A percentile compares a stretch with the other conserved stretches of the same genome.
Conservation (phyloP, 2,113 vertebrate genomes). For the Salvelinus sp. region DNA sequence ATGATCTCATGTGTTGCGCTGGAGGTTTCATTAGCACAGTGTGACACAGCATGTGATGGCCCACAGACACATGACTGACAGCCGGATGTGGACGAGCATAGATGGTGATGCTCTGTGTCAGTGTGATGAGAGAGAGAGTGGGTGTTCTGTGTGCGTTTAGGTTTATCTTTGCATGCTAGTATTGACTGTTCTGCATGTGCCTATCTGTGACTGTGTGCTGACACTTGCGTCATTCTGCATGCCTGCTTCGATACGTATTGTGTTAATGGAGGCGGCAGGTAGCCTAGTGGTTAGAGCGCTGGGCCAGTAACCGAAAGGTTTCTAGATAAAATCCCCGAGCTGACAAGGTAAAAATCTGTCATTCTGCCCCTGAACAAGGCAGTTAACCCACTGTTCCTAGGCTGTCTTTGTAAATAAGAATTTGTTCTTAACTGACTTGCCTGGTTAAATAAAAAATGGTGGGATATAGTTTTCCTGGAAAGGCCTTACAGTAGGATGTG, state of each 20-base stretch:
- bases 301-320: no score
- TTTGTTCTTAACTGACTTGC: no score
- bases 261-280: neutral
- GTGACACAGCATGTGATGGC: constrained; percentile 17
- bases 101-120: neutral
- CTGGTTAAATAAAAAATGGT: no score
- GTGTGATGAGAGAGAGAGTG: neutral
- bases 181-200: neutral
- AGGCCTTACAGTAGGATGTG: neutral
- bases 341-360: no score
- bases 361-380: no score
- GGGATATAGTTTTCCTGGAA: neutral
- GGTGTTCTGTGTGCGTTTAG: constrained; percentile 8
- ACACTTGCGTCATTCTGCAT: no score
- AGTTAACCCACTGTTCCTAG: no score
- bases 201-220: no score
- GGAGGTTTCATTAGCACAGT: constrained; percentile 50
- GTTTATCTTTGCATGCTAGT: neutral
- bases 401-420: no score
- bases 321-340: no score
- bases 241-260: neutral
- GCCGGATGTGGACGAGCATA: neutral
- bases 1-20: constrained; percentile 45
- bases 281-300: no score
- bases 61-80: constrained; percentile 1